A percentile compares a stretch with the other conserved stretches of the same genome.
phyloP scores from a whole-genome alignment of 1,140 invertebrate genomes.

The Planococcus citri region DNA sequence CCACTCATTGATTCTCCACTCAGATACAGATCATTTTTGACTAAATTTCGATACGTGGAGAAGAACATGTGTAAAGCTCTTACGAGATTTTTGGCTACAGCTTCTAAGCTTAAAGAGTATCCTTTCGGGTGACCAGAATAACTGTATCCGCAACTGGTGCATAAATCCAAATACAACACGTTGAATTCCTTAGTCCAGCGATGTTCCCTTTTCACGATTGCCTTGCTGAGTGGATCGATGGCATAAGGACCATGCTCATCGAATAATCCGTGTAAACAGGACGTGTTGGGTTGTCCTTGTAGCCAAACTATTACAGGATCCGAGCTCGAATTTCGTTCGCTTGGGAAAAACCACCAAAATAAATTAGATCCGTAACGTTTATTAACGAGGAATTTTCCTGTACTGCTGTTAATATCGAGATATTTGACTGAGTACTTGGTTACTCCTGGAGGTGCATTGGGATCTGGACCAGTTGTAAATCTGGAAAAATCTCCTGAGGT shows the following conservation, averaged over 20 bases:
- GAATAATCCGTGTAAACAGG: slow-evolving; percentile 68
- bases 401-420: not conserved
- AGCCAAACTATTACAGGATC: slow-evolving; percentile 61
- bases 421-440: no score
- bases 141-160: slow-evolving; percentile 38
- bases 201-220: slow-evolving; percentile 13
- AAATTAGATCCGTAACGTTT: not conserved
- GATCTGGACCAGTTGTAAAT: no score
- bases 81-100: slow-evolving; percentile 32
- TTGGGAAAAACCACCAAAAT: slow-evolving; percentile 10
- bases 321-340: not conserved
- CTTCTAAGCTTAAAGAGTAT: slow-evolving; percentile 50
- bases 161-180: slow-evolving; percentile 66
- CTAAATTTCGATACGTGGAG: slow-evolving; percentile 51
- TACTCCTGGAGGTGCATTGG: no score
- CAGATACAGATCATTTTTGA: slow-evolving; percentile 55
- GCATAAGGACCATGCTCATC: slow-evolving; percentile 49
- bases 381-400: not conserved
- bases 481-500: not conserved
- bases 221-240: slow-evolving; percentile 31
- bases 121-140: slow-evolving; percentile 47
- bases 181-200: slow-evolving; percentile 24
- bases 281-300: slow-evolving; percentile 69
- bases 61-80: slow-evolving; percentile 45
- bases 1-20: slow-evolving; percentile 79